Percentiles rank a stretch among this genome's conserved stretches.
Evolutionary conservation across 2,888 invertebrate species (phyloP).

Genomic region (Endotricha flammealis): DNA sequence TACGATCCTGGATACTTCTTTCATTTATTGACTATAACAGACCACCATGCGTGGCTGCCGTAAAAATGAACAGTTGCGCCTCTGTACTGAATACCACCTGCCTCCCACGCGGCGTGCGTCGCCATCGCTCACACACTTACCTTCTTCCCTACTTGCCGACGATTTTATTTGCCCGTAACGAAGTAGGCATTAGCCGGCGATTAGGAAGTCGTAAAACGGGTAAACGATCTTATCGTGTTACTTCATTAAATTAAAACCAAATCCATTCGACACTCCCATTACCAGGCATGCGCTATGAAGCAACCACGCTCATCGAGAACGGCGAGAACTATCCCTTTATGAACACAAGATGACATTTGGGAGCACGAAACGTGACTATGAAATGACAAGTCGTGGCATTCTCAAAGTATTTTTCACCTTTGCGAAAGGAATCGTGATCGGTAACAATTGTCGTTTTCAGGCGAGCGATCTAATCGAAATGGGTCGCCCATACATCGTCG

Average conservation of each 20-base stretch:
- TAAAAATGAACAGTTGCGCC: slow-evolving; percentile 10
- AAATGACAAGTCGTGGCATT: slow-evolving; percentile 76
- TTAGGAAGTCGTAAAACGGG: slow-evolving; percentile 26
- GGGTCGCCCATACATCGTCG: slow-evolving; percentile 36
- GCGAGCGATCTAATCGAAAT: slow-evolving; percentile 59
- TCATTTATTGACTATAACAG: slow-evolving; percentile 9
- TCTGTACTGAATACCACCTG: slow-evolving; percentile 33
- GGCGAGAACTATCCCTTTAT: slow-evolving; percentile 23
- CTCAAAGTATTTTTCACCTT: slow-evolving; percentile 73
- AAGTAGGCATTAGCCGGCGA: slow-evolving; percentile 13
- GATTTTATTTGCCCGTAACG: slow-evolving; percentile 16
- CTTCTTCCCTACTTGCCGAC: slow-evolving; percentile 37
- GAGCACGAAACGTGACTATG: slow-evolving; percentile 57
- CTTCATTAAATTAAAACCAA: slow-evolving; percentile 9
- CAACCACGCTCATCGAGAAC: neutral
- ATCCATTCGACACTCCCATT: neutral
- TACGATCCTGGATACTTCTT: too few relatives aligned
- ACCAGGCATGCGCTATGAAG: neutral
- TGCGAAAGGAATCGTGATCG: slow-evolving; percentile 72
- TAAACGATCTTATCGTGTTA: slow-evolving; percentile 5
- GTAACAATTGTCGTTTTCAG: slow-evolving; percentile 57
- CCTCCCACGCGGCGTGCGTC: slow-evolving; percentile 15
- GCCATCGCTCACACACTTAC: slow-evolving; percentile 32
- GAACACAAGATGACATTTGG: slow-evolving; percentile 58
- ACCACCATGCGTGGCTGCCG: neutral